phyloP scores from a whole-genome alignment of 1,140 invertebrate species.

The Neuroterus valhalla region DNA sequence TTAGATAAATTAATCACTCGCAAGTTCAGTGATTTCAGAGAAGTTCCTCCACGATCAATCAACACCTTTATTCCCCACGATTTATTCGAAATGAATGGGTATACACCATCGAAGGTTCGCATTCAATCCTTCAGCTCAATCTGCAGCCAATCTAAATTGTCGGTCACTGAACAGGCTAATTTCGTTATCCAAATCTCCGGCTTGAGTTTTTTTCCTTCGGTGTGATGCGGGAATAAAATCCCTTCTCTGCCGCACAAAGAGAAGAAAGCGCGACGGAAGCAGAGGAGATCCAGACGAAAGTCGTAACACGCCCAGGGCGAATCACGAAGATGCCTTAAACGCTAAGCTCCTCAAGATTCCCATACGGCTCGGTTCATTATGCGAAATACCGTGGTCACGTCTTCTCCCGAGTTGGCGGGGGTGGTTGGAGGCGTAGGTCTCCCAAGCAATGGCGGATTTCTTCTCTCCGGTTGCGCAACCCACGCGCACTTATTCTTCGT shows the following conservation, averaged over 20 bases:
- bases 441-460: conserved; percentile 58
- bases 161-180: conserved; percentile 4
- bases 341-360: conserved; percentile 44
- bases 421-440: conserved; percentile 55
- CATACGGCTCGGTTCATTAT: conserved; percentile 63
- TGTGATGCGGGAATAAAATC: conserved; percentile 12
- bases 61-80: not conserved
- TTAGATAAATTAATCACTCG: not conserved
- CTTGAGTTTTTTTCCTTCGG: conserved; percentile 2
- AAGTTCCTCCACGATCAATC: too few species aligned
- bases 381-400: conserved; percentile 63
- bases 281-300: conserved; percentile 7
- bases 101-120: not conserved
- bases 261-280: conserved; percentile 26
- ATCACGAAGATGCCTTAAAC: conserved; percentile 30
- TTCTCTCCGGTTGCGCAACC: conserved; percentile 54
- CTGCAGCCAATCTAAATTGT: conserved; percentile 12
- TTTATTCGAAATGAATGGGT: not conserved
- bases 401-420: conserved; percentile 57
- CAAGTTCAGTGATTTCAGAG: not conserved
- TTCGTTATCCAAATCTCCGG: conserved; percentile 12
- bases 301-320: conserved; percentile 22
- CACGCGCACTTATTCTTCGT: conserved; percentile 54
- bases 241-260: conserved; percentile 7
- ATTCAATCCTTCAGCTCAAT: conserved; percentile 9